A percentile compares a stretch with the other conserved stretches of the same genome.
These are phyloP conservation scores for Achroia grisella DNA, from an alignment of 1,140 invertebrate species.

Conservation along the genomic window DNA sequence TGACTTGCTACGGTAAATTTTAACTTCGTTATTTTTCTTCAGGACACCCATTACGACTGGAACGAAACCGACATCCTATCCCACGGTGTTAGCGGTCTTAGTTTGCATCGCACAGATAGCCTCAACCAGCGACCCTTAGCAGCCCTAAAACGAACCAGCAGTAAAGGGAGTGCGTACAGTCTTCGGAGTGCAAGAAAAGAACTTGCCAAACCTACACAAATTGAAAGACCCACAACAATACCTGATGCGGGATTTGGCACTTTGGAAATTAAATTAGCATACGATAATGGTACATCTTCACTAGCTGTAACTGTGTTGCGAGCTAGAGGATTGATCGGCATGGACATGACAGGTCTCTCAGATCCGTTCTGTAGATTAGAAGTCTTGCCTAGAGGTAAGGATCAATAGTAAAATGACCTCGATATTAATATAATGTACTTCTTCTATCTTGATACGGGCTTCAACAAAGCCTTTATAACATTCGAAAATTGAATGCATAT, in stretches of 20 bases:
- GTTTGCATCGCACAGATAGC: slow-evolving; percentile 60
- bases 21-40: slow-evolving; percentile 7
- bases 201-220: slow-evolving; percentile 30
- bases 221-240: slow-evolving; percentile 47
- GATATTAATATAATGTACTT: too few species aligned
- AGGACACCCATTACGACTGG: slow-evolving; percentile 55
- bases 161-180: slow-evolving; percentile 64
- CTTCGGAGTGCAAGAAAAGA: slow-evolving; percentile 53
- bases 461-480: too few species aligned
- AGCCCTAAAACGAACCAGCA: slow-evolving; percentile 51
- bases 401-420: too few species aligned
- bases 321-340: slow-evolving; percentile 84
- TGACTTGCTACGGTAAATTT: too few species aligned
- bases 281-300: slow-evolving; percentile 82
- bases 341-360: slow-evolving; percentile 92
- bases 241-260: slow-evolving; percentile 74
- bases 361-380: slow-evolving; percentile 95
- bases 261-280: slow-evolving; percentile 86
- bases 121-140: slow-evolving; percentile 44
- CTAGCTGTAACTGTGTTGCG: slow-evolving; percentile 87
- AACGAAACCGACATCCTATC: slow-evolving; percentile 55
- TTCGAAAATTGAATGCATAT: too few species aligned
- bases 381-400: slow-evolving; percentile 81
- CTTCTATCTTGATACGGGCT: too few species aligned
- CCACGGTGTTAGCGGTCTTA: slow-evolving; percentile 63